Conservation (phyloP, 2,113 vertebrate genomes). For the Tamias sibiricus region DNA sequence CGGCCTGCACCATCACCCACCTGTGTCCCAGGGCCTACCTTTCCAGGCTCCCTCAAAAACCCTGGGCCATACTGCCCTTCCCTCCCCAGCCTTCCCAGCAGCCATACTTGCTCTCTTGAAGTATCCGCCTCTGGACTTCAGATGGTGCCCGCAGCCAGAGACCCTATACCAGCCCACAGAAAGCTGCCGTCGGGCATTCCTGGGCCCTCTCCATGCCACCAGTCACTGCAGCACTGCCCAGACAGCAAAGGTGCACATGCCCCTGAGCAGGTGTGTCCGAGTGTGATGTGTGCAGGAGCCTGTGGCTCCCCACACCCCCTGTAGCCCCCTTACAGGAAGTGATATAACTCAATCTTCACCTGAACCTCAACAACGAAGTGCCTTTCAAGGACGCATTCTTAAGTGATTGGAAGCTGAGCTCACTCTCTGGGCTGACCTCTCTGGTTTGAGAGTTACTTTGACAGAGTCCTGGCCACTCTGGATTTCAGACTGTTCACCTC, state of each 20-base stretch:
- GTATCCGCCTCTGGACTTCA: background rate
- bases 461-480: background rate
- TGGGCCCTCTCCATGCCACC: background rate
- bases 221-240: background rate
- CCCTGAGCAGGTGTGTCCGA: no score
- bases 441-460: background rate
- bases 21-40: no score
- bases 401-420: background rate
- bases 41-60: background rate
- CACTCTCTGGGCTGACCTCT: background rate
- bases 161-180: background rate
- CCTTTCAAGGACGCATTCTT: background rate
- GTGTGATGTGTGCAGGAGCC: background rate
- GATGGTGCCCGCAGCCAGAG: background rate
- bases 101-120: background rate
- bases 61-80: accelerated
- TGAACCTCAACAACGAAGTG: background rate
- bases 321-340: no score
- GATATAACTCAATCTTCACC: background rate
- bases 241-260: background rate
- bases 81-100: background rate
- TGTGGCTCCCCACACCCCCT: background rate
- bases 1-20: background rate
- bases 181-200: no score
- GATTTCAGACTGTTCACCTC: background rate